These are phyloP conservation scores for Ammospiza maritima DNA, from an alignment of 2,797 vertebrate genomes.

Conservation along the genomic window DNA sequence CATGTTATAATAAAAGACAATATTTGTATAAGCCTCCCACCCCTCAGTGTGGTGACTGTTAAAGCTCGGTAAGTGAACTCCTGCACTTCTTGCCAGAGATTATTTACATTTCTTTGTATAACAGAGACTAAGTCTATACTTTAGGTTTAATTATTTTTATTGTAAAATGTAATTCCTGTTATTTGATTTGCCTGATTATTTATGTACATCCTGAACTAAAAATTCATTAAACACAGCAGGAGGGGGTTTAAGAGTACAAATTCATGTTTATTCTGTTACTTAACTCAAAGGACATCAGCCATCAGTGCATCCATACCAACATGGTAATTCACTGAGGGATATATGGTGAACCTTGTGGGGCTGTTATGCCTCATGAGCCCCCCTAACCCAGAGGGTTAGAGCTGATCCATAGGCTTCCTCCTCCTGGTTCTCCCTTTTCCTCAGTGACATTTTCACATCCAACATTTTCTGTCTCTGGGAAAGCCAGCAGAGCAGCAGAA, in stretches of 20 bases:
- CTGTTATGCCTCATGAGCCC: background rate
- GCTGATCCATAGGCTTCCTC: background rate
- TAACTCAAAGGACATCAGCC: slow-evolving; percentile 80
- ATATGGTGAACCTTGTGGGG: background rate
- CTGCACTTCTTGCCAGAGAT: background rate
- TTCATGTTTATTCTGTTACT: slow-evolving; percentile 83
- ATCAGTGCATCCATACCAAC: slow-evolving; percentile 72
- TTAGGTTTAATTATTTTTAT: slow-evolving; percentile 80
- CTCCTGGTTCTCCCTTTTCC: background rate
- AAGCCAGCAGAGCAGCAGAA: background rate
- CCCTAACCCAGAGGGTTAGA: background rate
- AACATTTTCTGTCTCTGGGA: background rate
- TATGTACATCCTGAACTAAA: slow-evolving; percentile 84
- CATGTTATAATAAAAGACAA: background rate
- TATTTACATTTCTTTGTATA: slow-evolving; percentile 19
- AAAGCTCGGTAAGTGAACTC: background rate
- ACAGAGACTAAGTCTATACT: background rate
- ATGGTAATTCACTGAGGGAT: background rate
- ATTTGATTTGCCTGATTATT: slow-evolving; percentile 85
- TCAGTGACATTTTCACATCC: background rate
- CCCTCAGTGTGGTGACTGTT: background rate
- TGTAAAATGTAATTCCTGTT: slow-evolving; percentile 84
- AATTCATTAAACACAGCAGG: slow-evolving; percentile 76
- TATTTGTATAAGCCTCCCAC: background rate
- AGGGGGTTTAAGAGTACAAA: slow-evolving; percentile 84